Evolutionary conservation across 2,113 vertebrate genomes (phyloP), one percentile per base, ranked within the genome.

Genomic region (Rhinogobius similis): DNA sequence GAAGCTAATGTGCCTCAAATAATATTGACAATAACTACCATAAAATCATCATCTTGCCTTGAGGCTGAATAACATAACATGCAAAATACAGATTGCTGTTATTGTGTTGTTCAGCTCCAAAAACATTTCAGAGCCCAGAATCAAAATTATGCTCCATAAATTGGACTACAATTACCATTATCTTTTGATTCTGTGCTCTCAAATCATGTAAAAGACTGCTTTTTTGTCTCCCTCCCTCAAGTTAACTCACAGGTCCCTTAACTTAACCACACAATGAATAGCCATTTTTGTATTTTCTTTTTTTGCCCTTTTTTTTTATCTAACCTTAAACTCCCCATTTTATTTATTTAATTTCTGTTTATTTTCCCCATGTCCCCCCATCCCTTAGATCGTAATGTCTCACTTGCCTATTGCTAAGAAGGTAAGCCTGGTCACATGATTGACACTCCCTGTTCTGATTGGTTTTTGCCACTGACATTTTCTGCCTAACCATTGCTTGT

Each of bases 381-480:
- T 91, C 93, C 94, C 96, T 95, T 96, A 99, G 98, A 99, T 98
- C 96, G 95, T 98, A 96, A 95, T 98, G 95, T 95, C 93, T 96
- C 95, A 95, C 94, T 98, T 96, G 94, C 95, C 93, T 97, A 95
- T 97, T 95, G 95, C 94, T 95, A 94, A 96, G 29, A 90, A 98
- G 96, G 96, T 98, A 98, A 98, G 96, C 82, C 90, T 87, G 82
- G 83, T 86, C 79, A 88, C 78, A 70, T 83, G 82, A 89, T 69
- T 80, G 79, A 85, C 78, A 82, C 14, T 32, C 65, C 79, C 76
- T 26, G 62, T 81, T 82, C 65, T 82, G 81, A 86, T 77, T 85
- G 75, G 83, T 76, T 92, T 77, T 86, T 89, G 78, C 71, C 65
- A 65, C 75, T 75, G 72, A 82, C 67, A 43, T 58, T 82, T 72